Percentiles rank a stretch among this genome's conserved stretches.
Evolutionary conservation across 2,888 invertebrate species (phyloP).

Genomic region (Tholera decimalis): DNA sequence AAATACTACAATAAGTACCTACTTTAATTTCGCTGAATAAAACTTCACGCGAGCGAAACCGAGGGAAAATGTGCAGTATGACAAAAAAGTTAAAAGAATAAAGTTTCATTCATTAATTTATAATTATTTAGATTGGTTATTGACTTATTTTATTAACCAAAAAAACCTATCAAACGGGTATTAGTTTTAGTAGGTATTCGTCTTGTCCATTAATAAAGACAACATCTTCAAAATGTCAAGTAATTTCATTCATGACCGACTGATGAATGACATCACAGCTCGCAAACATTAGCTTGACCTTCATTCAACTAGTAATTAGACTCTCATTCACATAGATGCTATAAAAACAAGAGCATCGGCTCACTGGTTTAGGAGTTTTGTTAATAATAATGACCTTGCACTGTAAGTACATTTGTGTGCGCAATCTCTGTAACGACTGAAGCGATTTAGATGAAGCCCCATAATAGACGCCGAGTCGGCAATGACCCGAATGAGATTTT

Average conservation of each 20-base stretch:
- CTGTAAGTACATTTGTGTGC: conserved; percentile 15
- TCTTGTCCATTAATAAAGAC: not conserved
- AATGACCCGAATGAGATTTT: conserved; percentile 51
- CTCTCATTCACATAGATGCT: conserved; percentile 36
- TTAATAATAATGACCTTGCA: conserved; percentile 42
- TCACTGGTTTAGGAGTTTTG: conserved; percentile 31
- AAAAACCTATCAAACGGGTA: not conserved
- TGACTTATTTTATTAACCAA: not conserved
- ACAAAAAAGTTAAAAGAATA: no score
- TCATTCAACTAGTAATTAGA: conserved; percentile 18
- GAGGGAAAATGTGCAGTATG: no score
- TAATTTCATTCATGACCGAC: conserved; percentile 32
- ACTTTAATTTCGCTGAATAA: no score
- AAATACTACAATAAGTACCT: no score
- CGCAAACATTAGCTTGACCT: conserved; percentile 10
- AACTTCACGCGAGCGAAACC: no score
- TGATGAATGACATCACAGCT: conserved; percentile 22
- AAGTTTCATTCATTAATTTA: no score
- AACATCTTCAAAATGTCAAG: conserved; percentile 4
- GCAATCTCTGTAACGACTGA: conserved; percentile 54
- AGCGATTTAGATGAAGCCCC: conserved; percentile 49
- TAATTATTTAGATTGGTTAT: no score
- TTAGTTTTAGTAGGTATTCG: no score
- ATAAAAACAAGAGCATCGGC: conserved; percentile 52
- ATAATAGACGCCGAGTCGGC: conserved; percentile 39